Evolutionary conservation across 2,113 vertebrate genomes (phyloP).

Genomic region (Callipepla californica): DNA sequence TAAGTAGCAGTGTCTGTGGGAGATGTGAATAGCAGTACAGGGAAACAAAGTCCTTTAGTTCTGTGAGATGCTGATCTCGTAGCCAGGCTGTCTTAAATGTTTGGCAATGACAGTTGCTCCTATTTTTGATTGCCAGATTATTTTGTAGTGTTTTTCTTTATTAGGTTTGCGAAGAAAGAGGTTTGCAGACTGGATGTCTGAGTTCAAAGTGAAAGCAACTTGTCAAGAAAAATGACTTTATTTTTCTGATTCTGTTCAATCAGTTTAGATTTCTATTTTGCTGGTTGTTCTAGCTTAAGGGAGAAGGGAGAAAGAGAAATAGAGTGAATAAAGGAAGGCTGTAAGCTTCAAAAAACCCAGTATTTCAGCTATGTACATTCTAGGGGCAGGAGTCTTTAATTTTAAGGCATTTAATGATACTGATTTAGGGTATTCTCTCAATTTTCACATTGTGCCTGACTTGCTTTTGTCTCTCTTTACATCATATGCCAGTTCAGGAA

Average conservation of each 20-base stretch:
- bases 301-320: neutral
- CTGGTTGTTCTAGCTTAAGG: neutral
- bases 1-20: neutral
- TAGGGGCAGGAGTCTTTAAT: neutral
- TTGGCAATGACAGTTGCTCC: neutral
- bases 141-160: too few species aligned
- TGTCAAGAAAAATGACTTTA: neutral
- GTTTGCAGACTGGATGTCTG: neutral
- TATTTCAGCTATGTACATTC: neutral
- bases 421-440: neutral
- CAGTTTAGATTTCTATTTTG: neutral
- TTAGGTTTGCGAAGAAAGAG: neutral
- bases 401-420: neutral
- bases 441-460: neutral
- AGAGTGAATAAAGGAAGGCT: neutral
- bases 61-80: neutral
- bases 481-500: neutral
- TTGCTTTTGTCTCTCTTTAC: neutral
- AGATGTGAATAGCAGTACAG: neutral
- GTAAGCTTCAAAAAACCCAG: neutral
- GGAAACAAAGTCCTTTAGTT: neutral
- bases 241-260: neutral
- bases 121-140: neutral
- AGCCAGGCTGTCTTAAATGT: neutral
- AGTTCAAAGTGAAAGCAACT: neutral